Evolutionary conservation across 2,888 invertebrate species (phyloP).

Genomic region (Euzophera pinguis): DNA sequence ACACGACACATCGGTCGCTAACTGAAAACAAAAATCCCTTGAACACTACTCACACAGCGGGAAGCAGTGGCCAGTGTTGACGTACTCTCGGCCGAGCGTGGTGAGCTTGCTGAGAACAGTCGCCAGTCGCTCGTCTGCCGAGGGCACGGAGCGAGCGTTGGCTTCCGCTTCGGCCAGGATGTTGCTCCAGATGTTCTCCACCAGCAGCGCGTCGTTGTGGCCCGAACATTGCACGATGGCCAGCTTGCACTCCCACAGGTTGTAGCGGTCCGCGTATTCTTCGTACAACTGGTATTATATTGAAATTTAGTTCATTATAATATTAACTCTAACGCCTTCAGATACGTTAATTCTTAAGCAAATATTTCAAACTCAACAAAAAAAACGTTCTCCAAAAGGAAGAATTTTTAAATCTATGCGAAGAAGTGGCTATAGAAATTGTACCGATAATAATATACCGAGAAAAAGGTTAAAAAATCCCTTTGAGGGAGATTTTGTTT

Average conservation of each 20-base stretch:
- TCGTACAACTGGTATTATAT: slow-evolving; percentile 84
- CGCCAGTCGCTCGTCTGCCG: slow-evolving; percentile 79
- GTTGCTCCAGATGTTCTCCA: slow-evolving; percentile 95
- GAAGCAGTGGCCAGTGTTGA: slow-evolving; percentile 91
- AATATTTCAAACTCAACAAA: too few species aligned
- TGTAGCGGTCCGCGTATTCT: slow-evolving; percentile 94
- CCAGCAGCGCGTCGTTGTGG: slow-evolving; percentile 91
- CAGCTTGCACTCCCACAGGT: slow-evolving; percentile 95
- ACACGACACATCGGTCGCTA: too few species aligned
- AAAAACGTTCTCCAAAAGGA: too few species aligned
- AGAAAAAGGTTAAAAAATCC: too few species aligned
- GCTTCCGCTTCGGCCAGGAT: slow-evolving; percentile 84
- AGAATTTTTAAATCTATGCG: too few species aligned
- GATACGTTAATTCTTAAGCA: too few species aligned
- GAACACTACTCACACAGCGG: slow-evolving; percentile 84
- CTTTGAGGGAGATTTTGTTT: too few species aligned
- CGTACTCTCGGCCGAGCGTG: slow-evolving; percentile 87
- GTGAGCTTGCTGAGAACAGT: slow-evolving; percentile 88
- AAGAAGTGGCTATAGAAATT: too few species aligned
- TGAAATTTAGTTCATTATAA: not conserved
- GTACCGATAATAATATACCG: too few species aligned
- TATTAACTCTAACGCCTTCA: too few species aligned
- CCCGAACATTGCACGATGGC: slow-evolving; percentile 97
- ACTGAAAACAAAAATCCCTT: not conserved
- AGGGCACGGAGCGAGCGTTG: slow-evolving; percentile 61